Evolutionary conservation across 2,888 invertebrate genomes (phyloP).

Genomic region (Lasius fuliginosus): DNA sequence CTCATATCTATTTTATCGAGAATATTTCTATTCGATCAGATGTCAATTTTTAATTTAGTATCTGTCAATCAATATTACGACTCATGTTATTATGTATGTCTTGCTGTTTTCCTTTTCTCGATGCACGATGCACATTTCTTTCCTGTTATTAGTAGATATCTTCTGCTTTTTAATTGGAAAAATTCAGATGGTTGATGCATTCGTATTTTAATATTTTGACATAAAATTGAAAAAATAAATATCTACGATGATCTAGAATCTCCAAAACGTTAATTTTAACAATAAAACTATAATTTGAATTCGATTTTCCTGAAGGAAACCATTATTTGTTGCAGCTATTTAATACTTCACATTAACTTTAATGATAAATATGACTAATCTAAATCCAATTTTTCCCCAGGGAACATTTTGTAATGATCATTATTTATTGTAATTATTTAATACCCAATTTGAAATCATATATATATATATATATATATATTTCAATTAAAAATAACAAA

Average conservation of each 20-base stretch:
- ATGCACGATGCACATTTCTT: slow-evolving; percentile 9
- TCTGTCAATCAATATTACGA: slow-evolving; percentile 35
- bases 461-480: background rate
- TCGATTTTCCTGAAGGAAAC: background rate
- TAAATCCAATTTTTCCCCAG: background rate
- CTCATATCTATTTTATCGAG: background rate
- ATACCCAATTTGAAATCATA: background rate
- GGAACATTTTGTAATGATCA: background rate
- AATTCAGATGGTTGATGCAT: background rate
- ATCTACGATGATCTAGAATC: background rate
- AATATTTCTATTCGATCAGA: slow-evolving; percentile 13
- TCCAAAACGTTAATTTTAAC: background rate
- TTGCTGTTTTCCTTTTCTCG: background rate
- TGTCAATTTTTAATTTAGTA: slow-evolving; percentile 37
- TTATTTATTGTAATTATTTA: background rate
- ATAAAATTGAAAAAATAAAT: slow-evolving; percentile 16
- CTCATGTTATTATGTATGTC: background rate
- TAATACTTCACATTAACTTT: slow-evolving; percentile 10
- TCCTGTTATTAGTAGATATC: background rate
- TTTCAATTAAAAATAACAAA: background rate
- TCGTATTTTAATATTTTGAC: slow-evolving; percentile 4
- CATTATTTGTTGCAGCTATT: background rate
- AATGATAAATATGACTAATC: background rate
- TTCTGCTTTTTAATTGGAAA: background rate
- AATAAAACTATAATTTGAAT: background rate